A percentile compares a stretch with the other conserved stretches of the same genome.
phyloP scores from a whole-genome alignment of 2,113 vertebrate species.

The Stigmatopora nigra region DNA sequence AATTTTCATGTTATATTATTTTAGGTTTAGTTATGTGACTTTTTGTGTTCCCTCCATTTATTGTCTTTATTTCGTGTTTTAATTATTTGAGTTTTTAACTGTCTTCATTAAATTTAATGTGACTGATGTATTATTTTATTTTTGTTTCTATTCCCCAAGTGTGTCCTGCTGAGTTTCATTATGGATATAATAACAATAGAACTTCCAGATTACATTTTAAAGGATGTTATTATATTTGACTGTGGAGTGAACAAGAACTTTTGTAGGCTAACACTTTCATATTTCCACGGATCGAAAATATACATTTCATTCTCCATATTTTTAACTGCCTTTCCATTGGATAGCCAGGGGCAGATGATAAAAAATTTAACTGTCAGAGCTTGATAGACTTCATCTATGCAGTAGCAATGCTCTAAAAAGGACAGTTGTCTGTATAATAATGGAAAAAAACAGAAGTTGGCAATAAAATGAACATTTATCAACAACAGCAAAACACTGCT shows the following conservation, averaged over 20 bases:
- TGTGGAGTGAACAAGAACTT: not conserved
- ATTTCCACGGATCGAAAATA: slow-evolving; percentile 27
- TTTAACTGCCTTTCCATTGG: slow-evolving; percentile 37
- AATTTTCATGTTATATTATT: too few species aligned
- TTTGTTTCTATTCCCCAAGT: too few species aligned
- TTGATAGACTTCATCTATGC: slow-evolving; percentile 13
- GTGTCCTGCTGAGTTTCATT: too few species aligned
- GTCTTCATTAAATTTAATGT: too few species aligned
- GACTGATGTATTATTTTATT: too few species aligned
- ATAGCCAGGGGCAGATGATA: slow-evolving; percentile 25
- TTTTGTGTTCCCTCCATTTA: too few species aligned
- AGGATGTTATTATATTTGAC: not conserved
- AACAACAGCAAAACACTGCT: not conserved
- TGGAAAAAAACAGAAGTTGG: not conserved
- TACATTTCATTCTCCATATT: slow-evolving; percentile 32
- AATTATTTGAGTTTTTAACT: too few species aligned
- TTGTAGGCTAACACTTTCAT: not conserved
- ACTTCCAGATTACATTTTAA: not conserved
- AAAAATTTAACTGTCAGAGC: slow-evolving; percentile 41
- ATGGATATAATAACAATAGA: not conserved
- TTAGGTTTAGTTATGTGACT: too few species aligned
- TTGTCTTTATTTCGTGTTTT: too few species aligned
- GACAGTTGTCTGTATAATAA: not conserved
- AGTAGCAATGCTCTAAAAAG: slow-evolving; percentile 3
- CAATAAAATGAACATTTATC: not conserved